These are phyloP conservation scores for Melanotaenia pygmaea DNA, from an alignment of 2,797 vertebrate species.

Conservation along the genomic window DNA sequence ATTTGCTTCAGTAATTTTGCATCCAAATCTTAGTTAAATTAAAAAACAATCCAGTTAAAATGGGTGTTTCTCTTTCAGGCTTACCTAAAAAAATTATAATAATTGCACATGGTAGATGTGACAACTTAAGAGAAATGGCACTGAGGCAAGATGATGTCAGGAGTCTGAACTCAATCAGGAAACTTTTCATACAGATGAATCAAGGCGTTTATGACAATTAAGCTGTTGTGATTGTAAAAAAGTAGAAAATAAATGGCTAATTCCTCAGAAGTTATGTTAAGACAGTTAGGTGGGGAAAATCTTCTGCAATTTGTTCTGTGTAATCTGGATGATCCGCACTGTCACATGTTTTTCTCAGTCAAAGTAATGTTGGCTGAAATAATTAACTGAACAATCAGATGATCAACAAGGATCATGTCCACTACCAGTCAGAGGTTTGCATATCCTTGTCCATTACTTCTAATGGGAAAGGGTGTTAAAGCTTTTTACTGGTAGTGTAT, in stretches of 20 bases:
- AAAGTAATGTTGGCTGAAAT: not conserved
- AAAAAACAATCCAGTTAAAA: not conserved
- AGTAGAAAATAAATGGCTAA: no score
- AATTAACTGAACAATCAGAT: not conserved
- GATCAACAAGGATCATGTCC: not conserved
- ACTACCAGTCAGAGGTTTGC: no score
- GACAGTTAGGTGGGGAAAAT: no score
- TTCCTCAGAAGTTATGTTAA: no score
- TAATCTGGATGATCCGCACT: not conserved
- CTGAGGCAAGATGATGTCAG: no score
- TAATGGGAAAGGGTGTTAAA: not conserved
- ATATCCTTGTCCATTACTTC: not conserved
- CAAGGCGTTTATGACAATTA: no score
- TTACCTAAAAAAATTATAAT: not conserved
- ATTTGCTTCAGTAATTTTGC: not conserved
- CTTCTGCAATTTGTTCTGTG: not conserved
- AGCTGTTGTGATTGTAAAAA: no score
- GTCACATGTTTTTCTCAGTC: not conserved
- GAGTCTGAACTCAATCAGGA: no score
- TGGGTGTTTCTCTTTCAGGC: not conserved
- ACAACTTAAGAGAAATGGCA: not conserved
- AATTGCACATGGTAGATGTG: not conserved
- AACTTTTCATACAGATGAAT: no score
- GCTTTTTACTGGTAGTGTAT: not conserved
- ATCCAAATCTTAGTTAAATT: conserved; percentile 13